Evolutionary conservation across 2,888 invertebrate genomes (phyloP).

Genomic region (Spisula subtruncata): DNA sequence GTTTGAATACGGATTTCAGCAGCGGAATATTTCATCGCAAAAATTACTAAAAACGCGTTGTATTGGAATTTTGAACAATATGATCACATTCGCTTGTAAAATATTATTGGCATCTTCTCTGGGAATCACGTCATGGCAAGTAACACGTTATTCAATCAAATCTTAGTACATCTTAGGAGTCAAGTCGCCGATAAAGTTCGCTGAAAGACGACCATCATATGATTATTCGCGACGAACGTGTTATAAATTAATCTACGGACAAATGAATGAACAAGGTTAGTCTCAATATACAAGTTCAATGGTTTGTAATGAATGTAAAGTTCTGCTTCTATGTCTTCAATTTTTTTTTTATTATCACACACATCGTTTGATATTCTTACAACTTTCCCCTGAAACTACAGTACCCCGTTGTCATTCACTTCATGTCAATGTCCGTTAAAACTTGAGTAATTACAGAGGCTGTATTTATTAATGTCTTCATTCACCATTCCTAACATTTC

Average conservation of each 20-base stretch:
- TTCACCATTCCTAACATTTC: too few relatives aligned
- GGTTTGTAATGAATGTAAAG: not conserved
- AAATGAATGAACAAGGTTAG: not conserved
- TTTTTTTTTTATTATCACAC: too few relatives aligned
- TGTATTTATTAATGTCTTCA: too few relatives aligned
- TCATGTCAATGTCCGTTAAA: too few relatives aligned
- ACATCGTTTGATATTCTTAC: not conserved
- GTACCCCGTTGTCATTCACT: too few relatives aligned
- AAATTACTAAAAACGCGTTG: not conserved
- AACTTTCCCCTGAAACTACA: too few relatives aligned
- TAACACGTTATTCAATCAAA: not conserved
- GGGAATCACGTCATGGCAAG: not conserved
- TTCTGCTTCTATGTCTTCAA: not conserved
- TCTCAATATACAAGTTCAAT: not conserved
- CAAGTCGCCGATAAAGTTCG: not conserved
- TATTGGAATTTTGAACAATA: not conserved
- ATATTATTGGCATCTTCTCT: not conserved
- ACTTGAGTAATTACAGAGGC: too few relatives aligned
- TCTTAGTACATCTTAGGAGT: not conserved
- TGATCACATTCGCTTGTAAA: not conserved
- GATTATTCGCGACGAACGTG: not conserved
- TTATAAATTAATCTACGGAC: slow-evolving; percentile 1
- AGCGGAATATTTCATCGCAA: not conserved
- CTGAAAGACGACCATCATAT: not conserved
- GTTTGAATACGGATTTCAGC: not conserved